Percentiles rank a stretch among this genome's conserved stretches.
These are phyloP conservation scores for Diploscapter pachys DNA, from an alignment of 1,140 invertebrate species.

Conservation along the genomic window DNA sequence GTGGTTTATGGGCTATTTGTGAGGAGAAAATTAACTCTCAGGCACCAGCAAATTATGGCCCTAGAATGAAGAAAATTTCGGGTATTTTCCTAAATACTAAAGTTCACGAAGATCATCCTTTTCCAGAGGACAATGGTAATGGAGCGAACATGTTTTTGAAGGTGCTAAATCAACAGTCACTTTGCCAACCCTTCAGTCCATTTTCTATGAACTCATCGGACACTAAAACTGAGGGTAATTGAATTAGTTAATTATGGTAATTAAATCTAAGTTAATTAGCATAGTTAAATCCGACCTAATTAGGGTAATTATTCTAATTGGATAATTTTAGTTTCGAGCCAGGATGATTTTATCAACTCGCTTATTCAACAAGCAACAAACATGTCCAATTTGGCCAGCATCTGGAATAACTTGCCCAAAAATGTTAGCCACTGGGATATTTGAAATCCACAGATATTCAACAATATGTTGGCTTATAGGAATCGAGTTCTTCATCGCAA, in stretches of 20 bases:
- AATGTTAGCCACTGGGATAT: background rate
- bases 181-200: slow-evolving; percentile 23
- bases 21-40: slow-evolving; percentile 36
- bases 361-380: background rate
- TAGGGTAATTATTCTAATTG: background rate
- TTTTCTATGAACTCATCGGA: slow-evolving; percentile 6
- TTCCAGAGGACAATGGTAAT: slow-evolving; percentile 1
- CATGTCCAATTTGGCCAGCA: slow-evolving; percentile 6
- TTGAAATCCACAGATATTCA: background rate
- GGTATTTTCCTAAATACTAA: background rate
- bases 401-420: background rate
- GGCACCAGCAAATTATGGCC: slow-evolving; percentile 32
- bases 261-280: slow-evolving; percentile 2
- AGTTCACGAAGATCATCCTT: slow-evolving; percentile 2
- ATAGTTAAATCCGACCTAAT: background rate
- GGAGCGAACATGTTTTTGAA: slow-evolving; percentile 20
- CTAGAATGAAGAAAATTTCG: slow-evolving; percentile 15
- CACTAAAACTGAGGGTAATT: slow-evolving; percentile 1
- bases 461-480: slow-evolving; percentile 1
- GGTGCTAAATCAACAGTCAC: slow-evolving; percentile 19
- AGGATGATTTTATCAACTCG: background rate
- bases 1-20: slow-evolving; percentile 33
- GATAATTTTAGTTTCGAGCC: background rate
- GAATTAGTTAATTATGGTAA: slow-evolving; percentile 1
- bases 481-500: slow-evolving; percentile 6